phyloP scores from a whole-genome alignment of 2,797 vertebrate genomes.

The Paedocypris micromegethes region DNA sequence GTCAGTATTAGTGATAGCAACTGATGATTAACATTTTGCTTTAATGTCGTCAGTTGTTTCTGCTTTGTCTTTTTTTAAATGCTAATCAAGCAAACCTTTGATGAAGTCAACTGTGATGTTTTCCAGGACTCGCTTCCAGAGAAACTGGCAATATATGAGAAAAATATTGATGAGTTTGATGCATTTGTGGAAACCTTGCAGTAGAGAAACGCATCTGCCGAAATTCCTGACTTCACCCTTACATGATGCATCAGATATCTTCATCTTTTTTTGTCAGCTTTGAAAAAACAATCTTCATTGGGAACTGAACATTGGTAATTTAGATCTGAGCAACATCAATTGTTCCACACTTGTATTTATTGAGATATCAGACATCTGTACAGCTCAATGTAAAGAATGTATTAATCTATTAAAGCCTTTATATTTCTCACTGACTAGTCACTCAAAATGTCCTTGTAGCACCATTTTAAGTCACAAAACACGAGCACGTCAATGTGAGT shows the following conservation, averaged over 20 bases:
- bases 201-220: conserved; percentile 59
- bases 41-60: not conserved
- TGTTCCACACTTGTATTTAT: conserved; percentile 25
- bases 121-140: conserved; percentile 91
- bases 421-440: conserved; percentile 34
- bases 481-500: not conserved
- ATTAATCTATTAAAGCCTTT: conserved; percentile 32
- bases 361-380: conserved; percentile 11
- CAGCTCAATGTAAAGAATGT: conserved; percentile 39
- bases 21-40: no score
- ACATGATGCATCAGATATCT: not conserved
- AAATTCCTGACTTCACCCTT: not conserved
- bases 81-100: not conserved
- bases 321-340: not conserved
- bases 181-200: conserved; percentile 97
- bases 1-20: no score
- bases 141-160: conserved; percentile 94
- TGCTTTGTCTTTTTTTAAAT: not conserved
- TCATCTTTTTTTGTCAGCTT: conserved; percentile 17
- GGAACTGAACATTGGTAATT: no score
- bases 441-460: conserved; percentile 15
- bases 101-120: conserved; percentile 25
- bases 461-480: conserved; percentile 14
- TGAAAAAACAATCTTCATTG: not conserved
- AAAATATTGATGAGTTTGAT: conserved; percentile 96